phyloP scores from a whole-genome alignment of 2,888 invertebrate species.

The Acanthacorydalis orientalis region DNA sequence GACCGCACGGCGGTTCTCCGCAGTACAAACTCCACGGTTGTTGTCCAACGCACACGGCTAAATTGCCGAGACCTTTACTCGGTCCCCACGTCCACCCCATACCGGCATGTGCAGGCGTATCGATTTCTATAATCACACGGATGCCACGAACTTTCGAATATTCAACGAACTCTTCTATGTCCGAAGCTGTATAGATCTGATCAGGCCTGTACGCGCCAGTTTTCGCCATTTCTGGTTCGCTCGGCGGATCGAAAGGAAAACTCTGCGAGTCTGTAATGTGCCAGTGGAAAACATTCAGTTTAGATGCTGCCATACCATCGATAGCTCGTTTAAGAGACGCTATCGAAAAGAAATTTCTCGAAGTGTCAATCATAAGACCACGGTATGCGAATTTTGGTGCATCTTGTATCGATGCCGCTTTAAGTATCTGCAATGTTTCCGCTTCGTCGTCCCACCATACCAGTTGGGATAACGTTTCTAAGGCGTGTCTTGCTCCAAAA shows the following conservation, averaged over 20 bases:
- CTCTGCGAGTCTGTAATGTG: slow-evolving; percentile 83
- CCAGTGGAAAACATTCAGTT: slow-evolving; percentile 90
- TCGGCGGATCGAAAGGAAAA: slow-evolving; percentile 67
- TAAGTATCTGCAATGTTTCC: slow-evolving; percentile 42
- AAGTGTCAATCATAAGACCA: slow-evolving; percentile 79
- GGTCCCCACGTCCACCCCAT: slow-evolving; percentile 77
- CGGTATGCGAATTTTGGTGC: slow-evolving; percentile 65
- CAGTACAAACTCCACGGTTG: slow-evolving; percentile 67
- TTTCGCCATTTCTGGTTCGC: slow-evolving; percentile 59
- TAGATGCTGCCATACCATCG: slow-evolving; percentile 77
- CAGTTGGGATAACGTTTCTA: slow-evolving; percentile 64
- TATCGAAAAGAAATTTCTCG: slow-evolving; percentile 73
- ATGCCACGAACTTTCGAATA: slow-evolving; percentile 71
- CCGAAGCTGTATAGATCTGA: slow-evolving; percentile 50
- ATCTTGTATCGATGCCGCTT: slow-evolving; percentile 53
- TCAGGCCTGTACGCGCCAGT: slow-evolving; percentile 77
- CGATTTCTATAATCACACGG: slow-evolving; percentile 74
- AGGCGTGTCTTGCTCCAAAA: slow-evolving; percentile 61
- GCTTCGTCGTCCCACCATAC: slow-evolving; percentile 35
- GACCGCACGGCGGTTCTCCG: slow-evolving; percentile 77
- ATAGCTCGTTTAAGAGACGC: slow-evolving; percentile 54
- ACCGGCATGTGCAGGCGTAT: slow-evolving; percentile 80
- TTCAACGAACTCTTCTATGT: slow-evolving; percentile 53
- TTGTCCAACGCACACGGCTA: slow-evolving; percentile 66
- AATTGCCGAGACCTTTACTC: slow-evolving; percentile 53